A percentile compares a stretch with the other conserved stretches of the same genome.
These are phyloP conservation scores for Diploscapter pachys DNA, from an alignment of 1,140 invertebrate species.

Conservation along the genomic window DNA sequence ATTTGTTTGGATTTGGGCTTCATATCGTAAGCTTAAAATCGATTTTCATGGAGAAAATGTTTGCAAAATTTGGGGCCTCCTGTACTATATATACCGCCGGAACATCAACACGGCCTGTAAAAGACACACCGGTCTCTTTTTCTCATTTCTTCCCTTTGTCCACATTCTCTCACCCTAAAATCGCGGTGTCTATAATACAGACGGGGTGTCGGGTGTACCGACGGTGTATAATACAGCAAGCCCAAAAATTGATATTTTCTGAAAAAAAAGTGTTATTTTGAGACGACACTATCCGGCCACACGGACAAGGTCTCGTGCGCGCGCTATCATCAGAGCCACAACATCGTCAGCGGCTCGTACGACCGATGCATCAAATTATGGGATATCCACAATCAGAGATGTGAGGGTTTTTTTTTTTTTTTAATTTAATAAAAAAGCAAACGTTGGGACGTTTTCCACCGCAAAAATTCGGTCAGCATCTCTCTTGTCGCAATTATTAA, in stretches of 20 bases:
- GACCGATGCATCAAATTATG: slow-evolving; percentile 94
- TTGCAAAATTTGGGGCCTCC: too few relatives aligned
- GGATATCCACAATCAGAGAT: slow-evolving; percentile 86
- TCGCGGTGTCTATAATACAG: too few relatives aligned
- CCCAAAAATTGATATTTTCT: too few relatives aligned
- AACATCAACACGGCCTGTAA: background rate
- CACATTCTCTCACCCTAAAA: too few relatives aligned
- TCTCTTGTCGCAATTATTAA: too few relatives aligned
- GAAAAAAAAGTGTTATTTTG: slow-evolving; percentile 58
- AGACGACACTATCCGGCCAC: slow-evolving; percentile 95
- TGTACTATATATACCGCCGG: background rate
- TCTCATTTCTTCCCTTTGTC: too few relatives aligned
- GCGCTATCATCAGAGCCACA: slow-evolving; percentile 73
- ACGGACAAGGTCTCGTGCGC: slow-evolving; percentile 89
- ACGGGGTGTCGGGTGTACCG: background rate
- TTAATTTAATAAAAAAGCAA: slow-evolving; percentile 6
- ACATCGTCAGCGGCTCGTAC: slow-evolving; percentile 73
- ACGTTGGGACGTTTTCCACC: too few relatives aligned
- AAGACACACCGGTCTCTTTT: background rate
- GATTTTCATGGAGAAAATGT: too few relatives aligned
- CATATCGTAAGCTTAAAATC: too few relatives aligned
- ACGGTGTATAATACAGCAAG: too few relatives aligned
- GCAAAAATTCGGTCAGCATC: too few relatives aligned
- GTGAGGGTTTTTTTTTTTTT: slow-evolving; percentile 61
- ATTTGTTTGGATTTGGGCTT: too few relatives aligned